phyloP scores from a whole-genome alignment of 2,888 invertebrate species.

The Andrena hattorfiana region DNA sequence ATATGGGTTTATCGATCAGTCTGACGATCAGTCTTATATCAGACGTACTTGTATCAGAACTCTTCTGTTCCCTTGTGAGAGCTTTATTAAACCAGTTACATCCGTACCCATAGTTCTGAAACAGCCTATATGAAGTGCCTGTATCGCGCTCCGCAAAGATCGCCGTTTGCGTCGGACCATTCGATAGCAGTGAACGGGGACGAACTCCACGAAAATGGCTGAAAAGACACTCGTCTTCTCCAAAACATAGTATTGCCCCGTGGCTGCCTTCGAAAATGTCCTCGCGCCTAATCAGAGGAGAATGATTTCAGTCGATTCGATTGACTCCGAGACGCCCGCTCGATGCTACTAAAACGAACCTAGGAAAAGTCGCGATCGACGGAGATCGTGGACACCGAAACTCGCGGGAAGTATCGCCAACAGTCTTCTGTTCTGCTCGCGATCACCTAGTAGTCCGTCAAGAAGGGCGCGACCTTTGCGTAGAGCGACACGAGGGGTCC shows the following conservation, averaged over 20 bases:
- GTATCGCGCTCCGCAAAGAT: neutral
- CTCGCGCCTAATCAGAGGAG: neutral
- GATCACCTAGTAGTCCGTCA: constrained; percentile 2
- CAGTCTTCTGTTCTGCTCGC: constrained; percentile 15
- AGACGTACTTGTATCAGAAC: neutral
- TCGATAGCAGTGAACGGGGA: neutral
- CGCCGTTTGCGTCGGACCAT: neutral
- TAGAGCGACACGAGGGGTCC: constrained; percentile 19
- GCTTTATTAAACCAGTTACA: neutral
- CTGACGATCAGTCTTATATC: neutral
- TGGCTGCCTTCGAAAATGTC: neutral
- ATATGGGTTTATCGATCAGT: neutral
- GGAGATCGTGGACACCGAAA: neutral
- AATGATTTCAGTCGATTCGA: neutral
- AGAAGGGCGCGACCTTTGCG: constrained; percentile 8
- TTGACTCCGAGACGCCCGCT: neutral
- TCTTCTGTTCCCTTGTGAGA: neutral
- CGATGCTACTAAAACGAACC: neutral
- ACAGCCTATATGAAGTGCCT: neutral
- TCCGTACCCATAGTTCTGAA: neutral
- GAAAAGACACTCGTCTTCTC: neutral
- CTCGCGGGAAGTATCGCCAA: neutral
- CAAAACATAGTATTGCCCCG: neutral
- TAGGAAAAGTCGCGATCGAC: neutral
- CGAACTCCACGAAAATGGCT: constrained; percentile 1